Base-by-base conservation (phyloP, 2,797 vertebrate species). In the Geotrypetes seraphini region DNA sequence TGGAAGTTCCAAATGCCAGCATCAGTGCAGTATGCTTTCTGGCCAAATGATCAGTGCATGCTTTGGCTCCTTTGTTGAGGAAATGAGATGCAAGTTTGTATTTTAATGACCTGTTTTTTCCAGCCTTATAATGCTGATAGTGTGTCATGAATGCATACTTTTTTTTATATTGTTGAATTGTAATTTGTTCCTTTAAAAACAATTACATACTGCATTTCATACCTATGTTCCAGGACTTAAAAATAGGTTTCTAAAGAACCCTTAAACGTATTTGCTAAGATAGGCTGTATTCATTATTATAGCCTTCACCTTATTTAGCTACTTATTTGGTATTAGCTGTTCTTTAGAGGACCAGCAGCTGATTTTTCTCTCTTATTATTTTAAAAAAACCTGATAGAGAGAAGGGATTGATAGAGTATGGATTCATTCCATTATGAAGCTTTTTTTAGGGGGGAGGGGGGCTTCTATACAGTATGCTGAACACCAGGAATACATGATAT, bases 401-500 rank as follows among this genome's bases (percentile, higher is more conserved):
- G 33, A 16, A 13, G 10, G 50, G 38, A 36, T 18, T 16, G 20
- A n/a, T n/a, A n/a, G n/a, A n/a, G n/a, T n/a, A 23, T 25, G 60
- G 38, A 43, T 50, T 25, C 41, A 12, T 25, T 5, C 56, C 33
- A 39, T 7, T 47, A 18, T 26, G 8, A n/a, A n/a, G n/a, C n/a
- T n/a, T n/a, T n/a, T n/a, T n/a, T n/a, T n/a, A n/a, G n/a, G n/a
- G n/a, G n/a, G n/a, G n/a, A n/a, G n/a, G n/a, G n/a, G 25, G 19
- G 38, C 18, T 43, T 24, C n/a, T 10, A 54, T 15, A 45, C 3
- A 50, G 63, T 61, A 31, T 60, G 28, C 50, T 36, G 53, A 67
- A 47, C 48, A n/a, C n/a, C n/a, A 36, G 52, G 37, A 27, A 7
- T 29, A 47, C 42, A 65, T 84, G 83, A 80, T 60, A 51, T 79